phyloP scores from a whole-genome alignment of 1,140 invertebrate genomes.

The Euwallacea fornicatus region DNA sequence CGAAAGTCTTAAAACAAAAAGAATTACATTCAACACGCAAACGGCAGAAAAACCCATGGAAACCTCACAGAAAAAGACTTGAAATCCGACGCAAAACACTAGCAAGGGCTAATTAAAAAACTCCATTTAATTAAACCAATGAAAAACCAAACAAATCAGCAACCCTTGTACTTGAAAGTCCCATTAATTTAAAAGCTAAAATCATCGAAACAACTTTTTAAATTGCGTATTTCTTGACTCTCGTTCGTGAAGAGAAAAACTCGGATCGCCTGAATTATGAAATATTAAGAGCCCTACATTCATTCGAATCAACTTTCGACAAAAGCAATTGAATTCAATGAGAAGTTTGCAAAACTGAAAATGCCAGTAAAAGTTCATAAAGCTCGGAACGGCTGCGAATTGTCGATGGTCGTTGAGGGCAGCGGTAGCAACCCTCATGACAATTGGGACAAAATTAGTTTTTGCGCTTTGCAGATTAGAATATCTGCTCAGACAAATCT shows the following conservation, averaged over 20 bases:
- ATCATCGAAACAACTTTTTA: slow-evolving; percentile 3
- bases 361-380: slow-evolving; percentile 11
- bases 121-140: slow-evolving; percentile 8
- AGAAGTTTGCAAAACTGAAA: slow-evolving; percentile 9
- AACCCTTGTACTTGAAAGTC: background rate
- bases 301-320: slow-evolving; percentile 19
- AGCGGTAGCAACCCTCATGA: too few relatives aligned
- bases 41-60: too few relatives aligned
- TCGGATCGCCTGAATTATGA: slow-evolving; percentile 1
- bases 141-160: background rate
- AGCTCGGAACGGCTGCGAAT: background rate
- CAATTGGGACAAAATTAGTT: too few relatives aligned
- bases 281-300: slow-evolving; percentile 24
- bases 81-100: too few relatives aligned
- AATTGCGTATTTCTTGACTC: background rate
- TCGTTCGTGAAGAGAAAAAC: background rate
- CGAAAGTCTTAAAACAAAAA: too few relatives aligned
- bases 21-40: too few relatives aligned
- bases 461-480: too few relatives aligned
- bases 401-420: background rate
- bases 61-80: too few relatives aligned
- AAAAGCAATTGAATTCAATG: slow-evolving; percentile 21
- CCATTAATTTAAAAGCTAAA: background rate
- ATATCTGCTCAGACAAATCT: too few relatives aligned
- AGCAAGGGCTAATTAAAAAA: background rate